Evolutionary conservation across 2,797 vertebrate genomes (phyloP), one percentile per base, ranked within the genome.

Genomic region (Heliangelus exortis): DNA sequence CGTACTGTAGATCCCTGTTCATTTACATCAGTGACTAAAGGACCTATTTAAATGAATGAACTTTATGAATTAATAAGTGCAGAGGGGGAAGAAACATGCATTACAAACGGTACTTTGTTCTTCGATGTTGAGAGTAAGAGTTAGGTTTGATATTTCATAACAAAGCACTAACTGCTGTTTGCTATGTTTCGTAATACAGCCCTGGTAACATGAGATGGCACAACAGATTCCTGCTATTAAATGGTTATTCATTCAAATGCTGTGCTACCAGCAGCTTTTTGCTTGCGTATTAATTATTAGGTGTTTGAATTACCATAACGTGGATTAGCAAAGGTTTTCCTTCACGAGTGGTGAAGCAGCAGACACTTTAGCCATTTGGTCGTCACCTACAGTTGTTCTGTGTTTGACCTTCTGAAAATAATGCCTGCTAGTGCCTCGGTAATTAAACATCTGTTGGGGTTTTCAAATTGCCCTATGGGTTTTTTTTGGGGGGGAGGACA

Each of bases 401-500:
- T 84, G 58, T 91, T 87, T 72, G 89, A 91, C 89, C 86, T 88
- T 96, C 84, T 90, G 87, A 76, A 81, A 96, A 94, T 92, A 95
- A 93, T 93, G 93, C 91, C 61, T 90, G 67, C 68, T 89, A 94
- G 91, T 90, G 85, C 83, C 71, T 92, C 71, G 94, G 84, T 95
- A 96, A 95, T 96, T 92, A 96, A 96, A 95, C 94, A 96, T 96
- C 94, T 96, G 96, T 80, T 92, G 79, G 67, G 90, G 77, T 89
- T 95, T 95, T 92, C 76, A 75, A 55, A 87, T 86, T 79, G 85
- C 83, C 83, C 66, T 66, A 3, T 48, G 58, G 65, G 51, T 62
- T 95, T 91, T 91, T 91, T 33, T 66, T 78, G 73, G 50, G 6
- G 26, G 7, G 22, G 11, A 12, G 48, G 48, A 12, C 47, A 8